Base-by-base conservation (phyloP, 2,888 invertebrate species). In the Drosophila affinis region DNA sequence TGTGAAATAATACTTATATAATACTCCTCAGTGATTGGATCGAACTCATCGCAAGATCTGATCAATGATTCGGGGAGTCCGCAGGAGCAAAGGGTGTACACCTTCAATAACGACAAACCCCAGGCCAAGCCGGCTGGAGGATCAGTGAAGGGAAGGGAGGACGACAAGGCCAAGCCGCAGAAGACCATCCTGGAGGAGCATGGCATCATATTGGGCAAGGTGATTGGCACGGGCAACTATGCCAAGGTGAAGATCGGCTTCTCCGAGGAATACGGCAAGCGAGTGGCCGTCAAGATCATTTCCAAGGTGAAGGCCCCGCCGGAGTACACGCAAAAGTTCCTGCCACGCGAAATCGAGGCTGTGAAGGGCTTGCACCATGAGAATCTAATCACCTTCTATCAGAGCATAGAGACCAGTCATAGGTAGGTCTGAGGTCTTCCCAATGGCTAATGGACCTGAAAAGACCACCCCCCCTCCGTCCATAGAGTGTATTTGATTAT, bases 331-430 rank as follows among this genome's bases (percentile, higher is more conserved):
- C 95, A 94, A 89, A 96, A 96, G 92, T 97, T 96, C 91, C 91
- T 97, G 62, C 96, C 96, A 0, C 93, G 96, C 77, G 97, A 97
- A 93, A 96, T 97, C 74, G 95, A 96, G 91, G 96, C 96, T 18
- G 96, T 97, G 0, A 96, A 96, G 92, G 95, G 96, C 21, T 91
- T 97, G 65, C 95, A 95, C 61, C 97, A 97, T 93, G 94, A 95
- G 60, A 96, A 96, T 92, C 92, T 97, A 56, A 96, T 97, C 88
- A 93, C 95, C 75, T 97, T 96, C 90, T 93, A 96, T 79, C 96
- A 97, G 92, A 96, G 96, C 45, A 96, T 97, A 71, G 97, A 97
- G 93, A 96, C 96, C 1, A 96, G 96, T 56, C 96, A 96, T 90
- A 95, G 96, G 96, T 96, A n/a, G 39, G 39, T 29, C 27, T 5